phyloP scores from a whole-genome alignment of 2,797 vertebrate species.

The Myotis planiceps region DNA sequence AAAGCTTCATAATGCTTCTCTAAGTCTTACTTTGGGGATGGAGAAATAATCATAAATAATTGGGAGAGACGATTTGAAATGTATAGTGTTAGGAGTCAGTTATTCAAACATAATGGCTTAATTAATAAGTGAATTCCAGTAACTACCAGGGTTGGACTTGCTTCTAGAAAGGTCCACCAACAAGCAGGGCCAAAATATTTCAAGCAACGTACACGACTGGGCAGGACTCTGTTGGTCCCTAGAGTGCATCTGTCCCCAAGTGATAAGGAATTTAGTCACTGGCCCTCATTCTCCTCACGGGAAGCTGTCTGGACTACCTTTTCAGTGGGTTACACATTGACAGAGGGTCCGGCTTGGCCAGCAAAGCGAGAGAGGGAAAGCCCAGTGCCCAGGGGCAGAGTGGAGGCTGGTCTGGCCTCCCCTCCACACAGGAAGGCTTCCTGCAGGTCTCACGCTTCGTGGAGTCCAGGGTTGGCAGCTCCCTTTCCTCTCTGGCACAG shows the following conservation, averaged over 20 bases:
- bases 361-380: not conserved
- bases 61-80: not conserved
- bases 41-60: not conserved
- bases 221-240: not conserved
- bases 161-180: not conserved
- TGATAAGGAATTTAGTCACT: not conserved
- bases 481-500: not conserved
- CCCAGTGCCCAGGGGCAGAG: not conserved
- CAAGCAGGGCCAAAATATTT: not conserved
- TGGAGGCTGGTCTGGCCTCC: not conserved
- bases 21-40: not conserved
- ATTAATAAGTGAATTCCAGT: not conserved
- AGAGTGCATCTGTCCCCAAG: not conserved
- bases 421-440: not conserved
- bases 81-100: not conserved
- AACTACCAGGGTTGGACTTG: not conserved
- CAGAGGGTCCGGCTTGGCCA: not conserved
- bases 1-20: not conserved
- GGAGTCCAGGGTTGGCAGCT: not conserved
- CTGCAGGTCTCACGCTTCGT: not conserved
- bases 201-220: not conserved
- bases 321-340: rapidly evolving
- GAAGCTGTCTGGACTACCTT: not conserved
- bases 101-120: slow-evolving; percentile 27
- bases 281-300: not conserved